Conservation (phyloP, 2,797 vertebrate species). For the Gadopsis marmoratus region DNA sequence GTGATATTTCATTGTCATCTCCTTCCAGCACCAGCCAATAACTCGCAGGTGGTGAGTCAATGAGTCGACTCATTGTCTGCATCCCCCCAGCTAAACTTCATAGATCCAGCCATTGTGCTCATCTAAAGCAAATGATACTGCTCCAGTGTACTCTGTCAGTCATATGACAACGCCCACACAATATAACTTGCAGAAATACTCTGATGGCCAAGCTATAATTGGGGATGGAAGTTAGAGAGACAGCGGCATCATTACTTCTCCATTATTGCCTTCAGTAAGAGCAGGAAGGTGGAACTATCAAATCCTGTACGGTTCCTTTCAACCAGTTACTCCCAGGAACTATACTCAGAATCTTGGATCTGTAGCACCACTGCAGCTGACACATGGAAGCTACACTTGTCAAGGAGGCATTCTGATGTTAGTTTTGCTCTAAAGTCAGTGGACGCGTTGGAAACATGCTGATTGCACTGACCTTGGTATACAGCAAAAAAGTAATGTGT, state of each 20-base stretch:
- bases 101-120: background rate
- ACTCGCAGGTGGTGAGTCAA: conserved; percentile 16
- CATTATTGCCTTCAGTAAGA: background rate
- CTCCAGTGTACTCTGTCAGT: background rate
- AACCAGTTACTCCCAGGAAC: background rate
- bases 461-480: background rate
- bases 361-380: background rate
- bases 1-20: conserved; percentile 9
- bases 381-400: background rate
- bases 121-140: background rate
- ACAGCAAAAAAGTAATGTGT: background rate
- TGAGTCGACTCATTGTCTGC: conserved; percentile 24
- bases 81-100: background rate
- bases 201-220: background rate
- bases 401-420: background rate
- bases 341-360: background rate
- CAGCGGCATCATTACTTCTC: background rate
- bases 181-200: background rate
- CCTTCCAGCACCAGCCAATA: background rate
- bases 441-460: too few species aligned
- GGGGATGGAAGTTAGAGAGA: background rate
- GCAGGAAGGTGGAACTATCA: background rate
- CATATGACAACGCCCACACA: background rate
- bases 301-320: background rate
- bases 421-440: background rate